Conservation (phyloP, 2,888 invertebrate species). For the Diplolepis rosae region DNA sequence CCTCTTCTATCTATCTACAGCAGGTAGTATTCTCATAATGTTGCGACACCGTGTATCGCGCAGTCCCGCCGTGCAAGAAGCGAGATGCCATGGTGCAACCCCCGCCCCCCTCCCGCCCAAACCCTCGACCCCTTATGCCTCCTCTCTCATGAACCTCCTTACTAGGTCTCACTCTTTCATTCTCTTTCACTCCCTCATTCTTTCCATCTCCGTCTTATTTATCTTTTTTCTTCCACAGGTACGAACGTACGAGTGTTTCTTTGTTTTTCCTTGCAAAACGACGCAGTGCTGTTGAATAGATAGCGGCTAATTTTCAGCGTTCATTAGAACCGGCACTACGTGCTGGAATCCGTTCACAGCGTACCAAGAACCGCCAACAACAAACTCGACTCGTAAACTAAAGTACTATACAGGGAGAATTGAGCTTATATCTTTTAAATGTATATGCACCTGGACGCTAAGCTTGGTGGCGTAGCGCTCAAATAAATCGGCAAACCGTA, state of each 20-base stretch:
- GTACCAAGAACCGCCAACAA: conserved; percentile 22
- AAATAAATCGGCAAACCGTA: background rate
- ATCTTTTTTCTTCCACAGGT: conserved; percentile 46
- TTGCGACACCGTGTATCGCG: conserved; percentile 50
- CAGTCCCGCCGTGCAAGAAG: conserved; percentile 18
- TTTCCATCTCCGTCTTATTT: conserved; percentile 16
- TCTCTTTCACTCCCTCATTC: conserved; percentile 31
- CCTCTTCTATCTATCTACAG: conserved; percentile 22
- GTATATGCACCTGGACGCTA: background rate
- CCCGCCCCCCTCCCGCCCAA: conserved; percentile 17
- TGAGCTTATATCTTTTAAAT: conserved; percentile 31
- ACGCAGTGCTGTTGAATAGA: conserved; percentile 62
- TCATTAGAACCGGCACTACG: conserved; percentile 56
- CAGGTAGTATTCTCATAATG: conserved; percentile 48
- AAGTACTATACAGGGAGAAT: conserved; percentile 38
- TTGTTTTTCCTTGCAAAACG: conserved; percentile 33
- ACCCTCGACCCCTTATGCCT: conserved; percentile 26
- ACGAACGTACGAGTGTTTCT: conserved; percentile 16
- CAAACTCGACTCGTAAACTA: conserved; percentile 36
- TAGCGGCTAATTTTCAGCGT: conserved; percentile 64
- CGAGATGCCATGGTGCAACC: background rate
- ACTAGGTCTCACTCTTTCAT: conserved; percentile 13
- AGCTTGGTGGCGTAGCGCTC: background rate
- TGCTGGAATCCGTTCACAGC: conserved; percentile 40
- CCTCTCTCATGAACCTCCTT: background rate